A percentile compares a stretch with the other conserved stretches of the same genome.
These are phyloP conservation scores for Bombyx huttoni DNA, from an alignment of 2,888 invertebrate species.

Conservation along the genomic window DNA sequence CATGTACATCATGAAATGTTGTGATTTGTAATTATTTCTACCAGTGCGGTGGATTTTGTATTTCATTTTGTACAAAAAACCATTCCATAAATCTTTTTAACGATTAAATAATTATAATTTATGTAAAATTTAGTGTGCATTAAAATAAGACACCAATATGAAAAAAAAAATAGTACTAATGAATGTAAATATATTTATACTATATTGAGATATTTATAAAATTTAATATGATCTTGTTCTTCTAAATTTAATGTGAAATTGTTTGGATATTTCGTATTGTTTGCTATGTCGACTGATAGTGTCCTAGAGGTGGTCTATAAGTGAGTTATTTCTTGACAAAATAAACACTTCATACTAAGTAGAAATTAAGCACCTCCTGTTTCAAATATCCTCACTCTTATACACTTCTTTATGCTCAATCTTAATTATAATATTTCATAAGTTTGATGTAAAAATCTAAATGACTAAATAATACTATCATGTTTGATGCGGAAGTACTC, in stretches of 20 bases:
- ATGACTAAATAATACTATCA: background rate
- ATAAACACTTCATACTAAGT: conserved; percentile 29
- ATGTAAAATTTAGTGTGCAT: conserved; percentile 59
- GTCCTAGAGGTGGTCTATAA: conserved; percentile 28
- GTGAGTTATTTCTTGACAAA: conserved; percentile 33
- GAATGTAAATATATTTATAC: conserved; percentile 71
- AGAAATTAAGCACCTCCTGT: conserved; percentile 40
- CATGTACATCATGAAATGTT: conserved; percentile 39
- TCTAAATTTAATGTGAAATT: conserved; percentile 57
- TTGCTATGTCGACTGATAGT: conserved; percentile 41
- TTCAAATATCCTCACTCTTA: conserved; percentile 26
- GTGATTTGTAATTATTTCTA: conserved; percentile 57
- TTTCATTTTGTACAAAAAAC: conserved; percentile 70
- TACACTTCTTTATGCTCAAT: conserved; percentile 33
- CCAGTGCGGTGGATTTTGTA: conserved; percentile 55
- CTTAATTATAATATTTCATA: conserved; percentile 2
- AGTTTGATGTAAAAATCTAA: conserved; percentile 8
- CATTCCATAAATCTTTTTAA: conserved; percentile 67
- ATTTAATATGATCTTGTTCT: conserved; percentile 70
- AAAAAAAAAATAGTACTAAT: conserved; percentile 53
- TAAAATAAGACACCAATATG: conserved; percentile 70
- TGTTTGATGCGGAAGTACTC: background rate
- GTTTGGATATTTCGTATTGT: conserved; percentile 49
- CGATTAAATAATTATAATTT: conserved; percentile 60
- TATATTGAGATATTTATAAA: conserved; percentile 71